Conservation (phyloP, 2,888 invertebrate species). For the Koerneria pararmatus region DNA sequence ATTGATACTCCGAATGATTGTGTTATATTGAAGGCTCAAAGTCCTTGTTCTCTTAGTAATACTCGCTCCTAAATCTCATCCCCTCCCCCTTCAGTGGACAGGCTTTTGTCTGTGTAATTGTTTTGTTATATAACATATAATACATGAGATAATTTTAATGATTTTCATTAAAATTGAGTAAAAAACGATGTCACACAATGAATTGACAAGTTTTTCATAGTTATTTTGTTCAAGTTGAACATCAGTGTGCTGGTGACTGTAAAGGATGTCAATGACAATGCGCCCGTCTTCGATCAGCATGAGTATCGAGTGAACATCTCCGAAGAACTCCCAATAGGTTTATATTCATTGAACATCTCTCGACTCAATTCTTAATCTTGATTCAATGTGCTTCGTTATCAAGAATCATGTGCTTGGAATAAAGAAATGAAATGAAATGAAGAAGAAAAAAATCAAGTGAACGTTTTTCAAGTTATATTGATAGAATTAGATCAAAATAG, state of each 20-base stretch:
- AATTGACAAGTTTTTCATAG: background rate
- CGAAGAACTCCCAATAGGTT: slow-evolving; percentile 53
- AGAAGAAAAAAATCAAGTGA: background rate
- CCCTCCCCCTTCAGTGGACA: too few species aligned
- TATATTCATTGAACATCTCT: background rate
- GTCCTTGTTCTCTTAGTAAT: too few species aligned
- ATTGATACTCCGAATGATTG: too few species aligned
- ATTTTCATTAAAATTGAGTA: background rate
- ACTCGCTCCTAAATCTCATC: too few species aligned
- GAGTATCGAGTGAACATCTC: slow-evolving; percentile 47
- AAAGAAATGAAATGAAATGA: slow-evolving; percentile 11
- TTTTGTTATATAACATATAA: background rate
- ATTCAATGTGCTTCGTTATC: background rate
- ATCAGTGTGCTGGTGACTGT: slow-evolving; percentile 54
- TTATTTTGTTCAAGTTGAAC: slow-evolving; percentile 44
- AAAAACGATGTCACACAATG: background rate
- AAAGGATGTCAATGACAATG: slow-evolving; percentile 58
- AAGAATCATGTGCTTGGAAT: background rate
- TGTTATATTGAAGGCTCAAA: too few species aligned
- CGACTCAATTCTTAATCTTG: background rate
- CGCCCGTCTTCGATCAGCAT: slow-evolving; percentile 49
- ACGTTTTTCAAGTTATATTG: background rate
- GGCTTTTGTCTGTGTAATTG: background rate
- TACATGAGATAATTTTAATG: background rate
- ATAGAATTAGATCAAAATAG: background rate